A percentile compares a stretch with the other conserved stretches of the same genome.
Conservation (phyloP, 2,797 vertebrate species). For the Anguilla anguilla region DNA sequence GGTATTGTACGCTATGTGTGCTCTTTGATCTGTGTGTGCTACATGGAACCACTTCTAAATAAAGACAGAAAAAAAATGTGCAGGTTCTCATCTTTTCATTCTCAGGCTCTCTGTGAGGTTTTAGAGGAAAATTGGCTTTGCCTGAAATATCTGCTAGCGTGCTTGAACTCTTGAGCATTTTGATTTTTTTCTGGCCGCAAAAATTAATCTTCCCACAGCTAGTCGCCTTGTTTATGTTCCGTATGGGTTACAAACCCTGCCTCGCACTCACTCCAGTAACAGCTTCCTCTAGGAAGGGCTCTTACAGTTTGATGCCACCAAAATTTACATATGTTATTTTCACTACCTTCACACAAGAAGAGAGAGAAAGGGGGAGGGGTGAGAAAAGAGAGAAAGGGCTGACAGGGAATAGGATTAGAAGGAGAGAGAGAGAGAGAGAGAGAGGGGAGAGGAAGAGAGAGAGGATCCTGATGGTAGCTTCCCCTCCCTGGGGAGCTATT, state of each 20-base stretch:
- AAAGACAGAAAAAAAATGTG: background rate
- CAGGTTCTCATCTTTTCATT: background rate
- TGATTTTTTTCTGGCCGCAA: background rate
- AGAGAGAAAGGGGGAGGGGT: background rate
- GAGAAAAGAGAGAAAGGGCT: background rate
- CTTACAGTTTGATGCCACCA: background rate
- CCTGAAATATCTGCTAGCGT: background rate
- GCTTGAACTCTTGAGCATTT: constrained; percentile 19
- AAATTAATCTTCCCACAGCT: background rate
- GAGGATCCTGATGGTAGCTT: constrained; percentile 20
- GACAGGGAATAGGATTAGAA: constrained; percentile 31
- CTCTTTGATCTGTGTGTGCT: background rate
- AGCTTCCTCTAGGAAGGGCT: background rate
- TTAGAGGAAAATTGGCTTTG: background rate
- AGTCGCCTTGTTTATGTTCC: background rate
- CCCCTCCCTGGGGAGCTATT: constrained; percentile 8
- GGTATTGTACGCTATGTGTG: background rate
- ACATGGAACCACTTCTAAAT: background rate
- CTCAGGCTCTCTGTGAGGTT: background rate
- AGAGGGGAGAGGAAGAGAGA: constrained; percentile 15
- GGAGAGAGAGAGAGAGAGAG: constrained; percentile 25
- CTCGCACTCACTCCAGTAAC: background rate
- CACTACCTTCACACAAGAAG: background rate
- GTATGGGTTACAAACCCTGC: background rate
- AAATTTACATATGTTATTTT: background rate